A percentile compares a stretch with the other conserved stretches of the same genome.
phyloP scores from a whole-genome alignment of 1,140 invertebrate species.

The Brachionus angularis region DNA sequence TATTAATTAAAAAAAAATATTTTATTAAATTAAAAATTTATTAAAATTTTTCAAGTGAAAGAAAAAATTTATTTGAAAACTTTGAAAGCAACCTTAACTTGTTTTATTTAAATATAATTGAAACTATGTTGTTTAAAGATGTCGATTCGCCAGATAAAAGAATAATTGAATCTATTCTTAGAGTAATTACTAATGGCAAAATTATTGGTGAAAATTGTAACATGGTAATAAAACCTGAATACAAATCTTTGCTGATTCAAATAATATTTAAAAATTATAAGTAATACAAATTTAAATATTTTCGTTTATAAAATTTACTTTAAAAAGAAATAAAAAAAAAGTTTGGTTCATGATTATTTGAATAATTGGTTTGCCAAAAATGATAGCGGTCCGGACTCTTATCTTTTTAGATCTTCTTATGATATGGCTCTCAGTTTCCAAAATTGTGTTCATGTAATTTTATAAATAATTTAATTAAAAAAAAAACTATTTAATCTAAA shows the following conservation, averaged over 20 bases:
- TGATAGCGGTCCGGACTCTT: too few species aligned
- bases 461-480: too few species aligned
- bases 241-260: not conserved
- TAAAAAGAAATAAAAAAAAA: too few species aligned
- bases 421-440: not conserved
- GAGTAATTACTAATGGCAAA: not conserved
- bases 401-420: too few species aligned
- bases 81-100: not conserved
- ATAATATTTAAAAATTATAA: constrained; percentile 5
- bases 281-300: too few species aligned
- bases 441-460: not conserved
- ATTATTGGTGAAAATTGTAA: not conserved
- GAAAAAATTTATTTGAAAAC: not conserved
- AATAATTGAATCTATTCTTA: not conserved
- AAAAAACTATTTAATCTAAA: too few species aligned
- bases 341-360: not conserved
- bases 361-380: constrained; percentile 3
- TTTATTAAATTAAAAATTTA: too few species aligned
- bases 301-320: too few species aligned
- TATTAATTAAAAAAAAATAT: not conserved
- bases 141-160: not conserved
- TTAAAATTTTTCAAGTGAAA: not conserved
- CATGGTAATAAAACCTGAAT: not conserved
- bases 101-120: not conserved
- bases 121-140: not conserved